Evolutionary conservation across 2,888 invertebrate species (phyloP).

Genomic region (Agonopterix heracliana): DNA sequence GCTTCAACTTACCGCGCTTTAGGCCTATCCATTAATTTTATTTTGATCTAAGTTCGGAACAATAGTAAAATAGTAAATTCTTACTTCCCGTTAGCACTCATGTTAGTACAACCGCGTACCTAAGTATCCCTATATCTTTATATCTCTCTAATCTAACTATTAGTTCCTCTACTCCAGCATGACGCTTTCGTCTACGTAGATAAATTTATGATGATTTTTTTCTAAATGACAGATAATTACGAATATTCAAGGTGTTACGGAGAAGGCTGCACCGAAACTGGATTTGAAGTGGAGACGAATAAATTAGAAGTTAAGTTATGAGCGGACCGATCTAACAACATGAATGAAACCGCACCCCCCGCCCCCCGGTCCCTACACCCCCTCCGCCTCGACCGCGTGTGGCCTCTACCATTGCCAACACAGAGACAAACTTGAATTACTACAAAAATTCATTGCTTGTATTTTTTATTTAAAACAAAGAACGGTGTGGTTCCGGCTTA

Average conservation of each 20-base stretch:
- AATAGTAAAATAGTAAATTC: too few species aligned
- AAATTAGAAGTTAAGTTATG: slow-evolving; percentile 75
- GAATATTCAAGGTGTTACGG: slow-evolving; percentile 45
- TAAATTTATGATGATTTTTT: slow-evolving; percentile 34
- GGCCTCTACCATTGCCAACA: slow-evolving; percentile 53
- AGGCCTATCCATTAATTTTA: too few species aligned
- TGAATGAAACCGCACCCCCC: slow-evolving; percentile 67
- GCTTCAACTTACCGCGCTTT: too few species aligned
- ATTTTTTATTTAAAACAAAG: too few species aligned
- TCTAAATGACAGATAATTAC: slow-evolving; percentile 48
- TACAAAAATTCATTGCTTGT: neutral
- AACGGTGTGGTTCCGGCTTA: too few species aligned
- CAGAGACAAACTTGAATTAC: slow-evolving; percentile 44
- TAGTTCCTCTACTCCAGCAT: slow-evolving; percentile 8
- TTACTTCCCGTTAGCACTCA: too few species aligned
- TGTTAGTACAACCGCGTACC: too few species aligned
- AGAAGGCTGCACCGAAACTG: slow-evolving; percentile 52
- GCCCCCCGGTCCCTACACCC: slow-evolving; percentile 24
- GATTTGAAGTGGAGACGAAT: slow-evolving; percentile 56
- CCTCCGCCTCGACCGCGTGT: slow-evolving; percentile 53
- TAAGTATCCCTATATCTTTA: too few species aligned
- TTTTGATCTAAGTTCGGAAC: too few species aligned
- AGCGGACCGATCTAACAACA: slow-evolving; percentile 73
- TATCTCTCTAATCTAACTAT: slow-evolving; percentile 1
- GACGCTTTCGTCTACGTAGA: slow-evolving; percentile 21